Evolutionary conservation across 1,140 invertebrate genomes (phyloP).

Genomic region (Lepidotrigona ventralis): DNA sequence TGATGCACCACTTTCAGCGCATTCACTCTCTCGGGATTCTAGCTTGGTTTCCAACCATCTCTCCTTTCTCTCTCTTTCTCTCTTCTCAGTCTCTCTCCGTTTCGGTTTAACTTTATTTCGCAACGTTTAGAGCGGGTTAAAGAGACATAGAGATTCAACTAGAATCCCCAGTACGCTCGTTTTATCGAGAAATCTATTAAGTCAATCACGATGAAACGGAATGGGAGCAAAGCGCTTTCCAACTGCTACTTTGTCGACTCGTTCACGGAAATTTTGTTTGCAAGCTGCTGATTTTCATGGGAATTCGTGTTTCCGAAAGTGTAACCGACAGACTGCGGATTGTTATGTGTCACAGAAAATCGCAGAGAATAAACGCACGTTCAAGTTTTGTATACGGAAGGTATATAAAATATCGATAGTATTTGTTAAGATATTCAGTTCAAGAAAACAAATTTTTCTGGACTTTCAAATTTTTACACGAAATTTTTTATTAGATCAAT

Average conservation of each 20-base stretch:
- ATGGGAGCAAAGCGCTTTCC: neutral
- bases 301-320: no score
- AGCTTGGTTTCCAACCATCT: neutral
- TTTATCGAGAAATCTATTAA: neutral
- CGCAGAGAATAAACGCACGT: no score
- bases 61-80: neutral
- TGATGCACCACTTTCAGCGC: slow-evolving; percentile 28
- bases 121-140: neutral
- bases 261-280: neutral
- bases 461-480: no score
- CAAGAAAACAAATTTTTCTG: no score
- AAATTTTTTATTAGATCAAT: no score
- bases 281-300: no score
- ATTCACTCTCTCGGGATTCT: slow-evolving; percentile 7
- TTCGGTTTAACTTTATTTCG: slow-evolving; percentile 40
- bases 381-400: no score
- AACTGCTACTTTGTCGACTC: neutral
- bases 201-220: slow-evolving; percentile 1
- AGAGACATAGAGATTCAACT: neutral
- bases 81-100: neutral
- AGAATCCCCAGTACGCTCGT: neutral
- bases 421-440: no score
- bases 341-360: no score
- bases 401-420: no score
- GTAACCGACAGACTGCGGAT: no score